Evolutionary conservation across 2,113 vertebrate species (phyloP).

Genomic region (Canis aureus): DNA sequence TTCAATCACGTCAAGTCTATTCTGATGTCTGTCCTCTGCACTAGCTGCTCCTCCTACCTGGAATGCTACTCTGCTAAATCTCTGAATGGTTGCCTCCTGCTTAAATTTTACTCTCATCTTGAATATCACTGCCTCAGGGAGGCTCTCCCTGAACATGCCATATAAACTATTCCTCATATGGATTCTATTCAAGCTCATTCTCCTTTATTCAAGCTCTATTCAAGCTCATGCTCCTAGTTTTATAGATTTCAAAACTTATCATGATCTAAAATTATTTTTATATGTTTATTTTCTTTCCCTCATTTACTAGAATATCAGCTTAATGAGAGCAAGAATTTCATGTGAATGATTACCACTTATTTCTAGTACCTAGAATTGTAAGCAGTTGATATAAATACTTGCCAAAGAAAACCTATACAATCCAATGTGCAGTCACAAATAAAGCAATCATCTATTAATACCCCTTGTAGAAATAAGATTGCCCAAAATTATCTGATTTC

Average conservation of each 20-base stretch:
- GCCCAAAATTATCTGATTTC: neutral
- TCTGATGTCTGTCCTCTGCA: neutral
- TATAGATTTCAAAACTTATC: neutral
- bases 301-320: neutral
- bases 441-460: neutral
- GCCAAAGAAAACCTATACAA: neutral
- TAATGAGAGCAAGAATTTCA: neutral
- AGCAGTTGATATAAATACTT: neutral
- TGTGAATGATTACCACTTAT: neutral
- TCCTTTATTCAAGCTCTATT: neutral
- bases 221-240: neutral
- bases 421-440: neutral
- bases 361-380: neutral
- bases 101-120: neutral
- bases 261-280: neutral
- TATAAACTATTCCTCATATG: neutral
- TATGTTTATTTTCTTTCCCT: neutral
- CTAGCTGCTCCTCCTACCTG: neutral
- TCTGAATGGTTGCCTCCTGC: neutral
- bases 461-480: neutral
- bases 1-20: neutral
- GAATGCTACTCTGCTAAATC: neutral
- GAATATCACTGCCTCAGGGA: neutral
- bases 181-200: neutral
- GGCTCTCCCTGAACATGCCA: neutral